A percentile compares a stretch with the other conserved stretches of the same genome.
These are phyloP conservation scores for Scaptomyza polygonia DNA, from an alignment of 2,888 invertebrate species.

Conservation along the genomic window DNA sequence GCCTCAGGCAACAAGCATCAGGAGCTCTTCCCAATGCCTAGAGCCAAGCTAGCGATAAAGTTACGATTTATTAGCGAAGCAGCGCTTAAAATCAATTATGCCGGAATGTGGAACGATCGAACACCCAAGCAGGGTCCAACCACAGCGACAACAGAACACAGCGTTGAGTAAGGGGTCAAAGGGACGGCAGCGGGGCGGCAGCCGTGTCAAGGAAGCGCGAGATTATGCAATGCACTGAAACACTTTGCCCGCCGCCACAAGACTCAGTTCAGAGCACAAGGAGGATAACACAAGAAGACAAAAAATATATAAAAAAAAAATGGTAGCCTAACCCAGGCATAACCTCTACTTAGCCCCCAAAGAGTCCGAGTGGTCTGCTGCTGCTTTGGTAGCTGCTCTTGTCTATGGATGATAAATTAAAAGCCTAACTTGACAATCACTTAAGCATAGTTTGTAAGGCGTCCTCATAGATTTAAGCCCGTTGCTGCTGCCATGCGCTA, in stretches of 20 bases:
- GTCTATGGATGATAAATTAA: slow-evolving; percentile 84
- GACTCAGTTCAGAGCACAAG: slow-evolving; percentile 25
- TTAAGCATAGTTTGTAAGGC: slow-evolving; percentile 83
- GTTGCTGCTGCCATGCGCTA: slow-evolving; percentile 57
- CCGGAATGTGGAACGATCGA: slow-evolving; percentile 82
- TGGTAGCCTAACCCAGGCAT: slow-evolving; percentile 73
- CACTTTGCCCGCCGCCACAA: slow-evolving; percentile 62
- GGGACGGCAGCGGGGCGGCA: not conserved
- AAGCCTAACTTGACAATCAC: slow-evolving; percentile 84
- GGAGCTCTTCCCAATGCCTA: slow-evolving; percentile 25
- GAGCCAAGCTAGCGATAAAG: slow-evolving; percentile 74
- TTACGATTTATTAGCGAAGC: slow-evolving; percentile 83
- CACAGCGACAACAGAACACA: slow-evolving; percentile 26
- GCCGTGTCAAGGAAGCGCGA: slow-evolving; percentile 64
- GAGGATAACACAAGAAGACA: slow-evolving; percentile 8
- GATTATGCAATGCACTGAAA: slow-evolving; percentile 78
- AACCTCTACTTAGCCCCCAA: slow-evolving; percentile 75
- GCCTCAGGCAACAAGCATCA: slow-evolving; percentile 23
- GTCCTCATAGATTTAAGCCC: slow-evolving; percentile 79
- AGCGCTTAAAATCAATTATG: slow-evolving; percentile 83
- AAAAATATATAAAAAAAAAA: slow-evolving; percentile 33
- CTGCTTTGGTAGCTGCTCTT: slow-evolving; percentile 58
- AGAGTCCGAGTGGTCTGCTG: slow-evolving; percentile 51
- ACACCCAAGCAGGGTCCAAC: slow-evolving; percentile 67
- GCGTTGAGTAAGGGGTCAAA: not conserved